Conservation (phyloP, 2,113 vertebrate species). For the Eretmochelys imbricata region DNA sequence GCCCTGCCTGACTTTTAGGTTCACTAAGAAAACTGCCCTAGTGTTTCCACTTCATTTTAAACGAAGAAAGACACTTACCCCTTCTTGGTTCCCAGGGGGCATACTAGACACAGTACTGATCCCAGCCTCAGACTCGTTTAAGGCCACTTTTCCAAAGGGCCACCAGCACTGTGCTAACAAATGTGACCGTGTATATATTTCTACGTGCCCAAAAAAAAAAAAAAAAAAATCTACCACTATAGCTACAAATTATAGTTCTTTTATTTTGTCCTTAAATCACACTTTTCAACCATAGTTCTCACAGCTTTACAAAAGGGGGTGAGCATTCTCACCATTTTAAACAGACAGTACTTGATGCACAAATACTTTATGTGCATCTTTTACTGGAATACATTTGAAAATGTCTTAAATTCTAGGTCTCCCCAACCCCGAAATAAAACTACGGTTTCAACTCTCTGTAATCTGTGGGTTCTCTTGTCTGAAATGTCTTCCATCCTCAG, state of each 20-base stretch:
- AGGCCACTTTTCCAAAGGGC: not conserved
- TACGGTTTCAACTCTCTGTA: not conserved
- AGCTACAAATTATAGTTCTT: not conserved
- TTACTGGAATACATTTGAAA: not conserved
- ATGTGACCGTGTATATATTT: not conserved
- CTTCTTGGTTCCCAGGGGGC: too few species aligned
- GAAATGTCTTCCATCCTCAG: rapidly evolving
- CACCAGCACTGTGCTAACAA: not conserved
- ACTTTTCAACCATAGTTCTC: not conserved
- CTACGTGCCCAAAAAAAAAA: not conserved
- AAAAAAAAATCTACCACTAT: rapidly evolving
- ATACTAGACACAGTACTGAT: too few species aligned
- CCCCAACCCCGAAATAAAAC: not conserved
- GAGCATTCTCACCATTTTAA: not conserved
- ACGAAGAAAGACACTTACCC: not conserved
- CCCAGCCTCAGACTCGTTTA: not conserved
- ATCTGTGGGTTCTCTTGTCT: not conserved
- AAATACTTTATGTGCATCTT: not conserved
- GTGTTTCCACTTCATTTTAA: not conserved
- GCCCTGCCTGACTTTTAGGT: not conserved
- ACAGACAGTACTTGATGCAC: not conserved
- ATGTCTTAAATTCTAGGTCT: not conserved
- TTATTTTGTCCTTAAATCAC: not conserved
- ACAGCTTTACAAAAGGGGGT: not conserved
- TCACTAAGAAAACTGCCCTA: not conserved